These are phyloP conservation scores for Oplegnathus fasciatus DNA, from an alignment of 2,113 vertebrate species.

Conservation along the genomic window DNA sequence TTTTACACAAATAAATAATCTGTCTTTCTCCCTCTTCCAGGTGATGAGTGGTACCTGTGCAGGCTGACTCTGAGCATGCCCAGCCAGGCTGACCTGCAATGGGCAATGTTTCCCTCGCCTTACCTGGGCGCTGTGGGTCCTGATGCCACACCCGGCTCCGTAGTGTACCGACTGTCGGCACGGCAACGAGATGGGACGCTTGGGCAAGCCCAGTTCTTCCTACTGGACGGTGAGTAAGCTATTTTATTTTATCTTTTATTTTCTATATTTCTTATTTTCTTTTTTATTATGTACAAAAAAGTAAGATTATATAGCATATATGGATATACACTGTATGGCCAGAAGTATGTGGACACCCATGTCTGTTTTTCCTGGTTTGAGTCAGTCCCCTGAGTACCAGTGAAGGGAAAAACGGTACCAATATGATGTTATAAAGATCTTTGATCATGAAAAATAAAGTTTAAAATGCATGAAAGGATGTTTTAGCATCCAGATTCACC, in stretches of 20 bases:
- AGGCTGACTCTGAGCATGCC: conserved; percentile 85
- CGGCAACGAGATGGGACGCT: conserved; percentile 68
- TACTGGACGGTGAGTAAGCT: conserved; percentile 84
- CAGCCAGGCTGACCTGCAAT: conserved; percentile 85
- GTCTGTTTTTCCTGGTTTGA: background rate
- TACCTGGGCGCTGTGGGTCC: conserved; percentile 87
- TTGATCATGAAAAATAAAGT: conserved; percentile 10
- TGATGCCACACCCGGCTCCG: conserved; percentile 82
- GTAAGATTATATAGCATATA: background rate
- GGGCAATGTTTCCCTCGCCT: conserved; percentile 90
- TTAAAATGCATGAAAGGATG: background rate
- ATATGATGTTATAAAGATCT: background rate
- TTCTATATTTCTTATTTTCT: background rate
- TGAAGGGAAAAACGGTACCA: background rate
- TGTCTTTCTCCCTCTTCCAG: conserved; percentile 69
- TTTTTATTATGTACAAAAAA: background rate
- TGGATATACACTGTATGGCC: background rate
- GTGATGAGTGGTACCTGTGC: conserved; percentile 90
- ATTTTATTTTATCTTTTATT: background rate
- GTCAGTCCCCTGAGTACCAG: background rate
- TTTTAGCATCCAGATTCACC: background rate
- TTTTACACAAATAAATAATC: no score
- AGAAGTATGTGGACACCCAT: background rate
- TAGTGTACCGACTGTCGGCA: conserved; percentile 85
- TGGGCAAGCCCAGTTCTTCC: conserved; percentile 81